A percentile compares a stretch with the other conserved stretches of the same genome.
phyloP scores from a whole-genome alignment of 2,797 vertebrate genomes.

The Serranus cabrilla region DNA sequence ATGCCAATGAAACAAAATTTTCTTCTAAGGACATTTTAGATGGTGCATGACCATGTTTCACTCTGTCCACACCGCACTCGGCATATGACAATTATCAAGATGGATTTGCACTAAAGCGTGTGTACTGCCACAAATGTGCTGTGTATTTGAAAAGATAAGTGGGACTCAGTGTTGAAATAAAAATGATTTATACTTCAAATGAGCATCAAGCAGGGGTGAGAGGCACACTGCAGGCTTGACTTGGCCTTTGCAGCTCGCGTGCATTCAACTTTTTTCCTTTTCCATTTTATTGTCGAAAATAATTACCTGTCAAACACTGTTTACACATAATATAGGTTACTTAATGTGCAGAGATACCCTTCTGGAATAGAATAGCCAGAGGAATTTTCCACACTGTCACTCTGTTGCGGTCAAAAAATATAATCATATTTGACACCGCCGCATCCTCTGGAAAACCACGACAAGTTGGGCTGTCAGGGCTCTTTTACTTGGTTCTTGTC shows the following conservation, averaged over 20 bases:
- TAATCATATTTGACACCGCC: slow-evolving; percentile 78
- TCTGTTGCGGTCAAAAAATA: slow-evolving; percentile 67
- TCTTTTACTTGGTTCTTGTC: slow-evolving; percentile 69
- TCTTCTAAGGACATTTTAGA: slow-evolving; percentile 46
- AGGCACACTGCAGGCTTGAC: slow-evolving; percentile 39
- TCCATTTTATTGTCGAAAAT: slow-evolving; percentile 70
- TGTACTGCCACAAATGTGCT: slow-evolving; percentile 32
- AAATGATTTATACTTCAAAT: slow-evolving; percentile 70
- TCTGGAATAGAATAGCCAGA: slow-evolving; percentile 74
- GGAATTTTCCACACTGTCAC: slow-evolving; percentile 80
- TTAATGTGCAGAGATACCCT: slow-evolving; percentile 78
- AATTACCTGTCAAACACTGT: slow-evolving; percentile 80
- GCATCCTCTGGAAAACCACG: slow-evolving; percentile 74
- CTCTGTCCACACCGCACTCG: slow-evolving; percentile 52
- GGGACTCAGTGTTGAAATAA: slow-evolving; percentile 47
- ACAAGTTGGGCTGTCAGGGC: slow-evolving; percentile 74
- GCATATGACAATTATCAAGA: slow-evolving; percentile 76
- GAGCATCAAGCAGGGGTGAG: slow-evolving; percentile 36
- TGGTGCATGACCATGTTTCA: slow-evolving; percentile 63
- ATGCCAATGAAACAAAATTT: slow-evolving; percentile 44
- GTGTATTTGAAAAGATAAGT: slow-evolving; percentile 62
- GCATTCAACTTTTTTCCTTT: slow-evolving; percentile 50
- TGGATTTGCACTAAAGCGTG: slow-evolving; percentile 57
- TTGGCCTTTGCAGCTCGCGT: slow-evolving; percentile 37
- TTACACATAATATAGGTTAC: slow-evolving; percentile 75